Evolutionary conservation across 2,797 vertebrate species (phyloP).

Genomic region (Euthynnus affinis): DNA sequence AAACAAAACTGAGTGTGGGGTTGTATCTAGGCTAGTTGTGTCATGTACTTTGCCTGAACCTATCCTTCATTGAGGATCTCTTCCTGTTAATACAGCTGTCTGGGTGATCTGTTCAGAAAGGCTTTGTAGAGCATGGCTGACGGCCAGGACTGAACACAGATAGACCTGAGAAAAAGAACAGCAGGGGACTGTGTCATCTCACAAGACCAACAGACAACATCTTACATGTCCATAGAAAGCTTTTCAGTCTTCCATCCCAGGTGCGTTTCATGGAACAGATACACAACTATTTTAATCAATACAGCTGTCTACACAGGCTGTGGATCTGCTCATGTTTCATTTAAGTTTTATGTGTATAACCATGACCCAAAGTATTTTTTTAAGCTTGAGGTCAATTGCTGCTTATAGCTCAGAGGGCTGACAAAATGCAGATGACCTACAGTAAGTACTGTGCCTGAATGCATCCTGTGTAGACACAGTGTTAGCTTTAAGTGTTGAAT

Average conservation of each 20-base stretch:
- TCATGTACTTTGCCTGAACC: constrained; percentile 56
- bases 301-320: not conserved
- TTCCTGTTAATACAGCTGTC: constrained; percentile 71
- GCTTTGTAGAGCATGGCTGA: constrained; percentile 27
- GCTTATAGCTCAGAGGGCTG: too few species aligned
- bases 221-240: not conserved
- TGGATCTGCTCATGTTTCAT: not conserved
- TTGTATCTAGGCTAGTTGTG: constrained; percentile 23
- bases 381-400: too few species aligned
- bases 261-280: too few species aligned
- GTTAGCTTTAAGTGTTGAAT: not conserved
- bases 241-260: not conserved
- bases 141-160: constrained; percentile 42
- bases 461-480: too few species aligned
- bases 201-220: not conserved
- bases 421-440: too few species aligned
- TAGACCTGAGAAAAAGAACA: constrained; percentile 26
- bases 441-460: too few species aligned
- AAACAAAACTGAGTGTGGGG: constrained; percentile 40
- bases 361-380: too few species aligned
- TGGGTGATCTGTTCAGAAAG: constrained; percentile 41
- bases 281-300: not conserved
- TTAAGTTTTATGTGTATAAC: not conserved
- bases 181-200: constrained; percentile 17
- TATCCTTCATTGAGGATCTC: constrained; percentile 43